Percentiles rank a stretch among this genome's conserved stretches.
These are phyloP conservation scores for Sceloporus tristichus DNA, from an alignment of 2,113 vertebrate species.

Conservation along the genomic window DNA sequence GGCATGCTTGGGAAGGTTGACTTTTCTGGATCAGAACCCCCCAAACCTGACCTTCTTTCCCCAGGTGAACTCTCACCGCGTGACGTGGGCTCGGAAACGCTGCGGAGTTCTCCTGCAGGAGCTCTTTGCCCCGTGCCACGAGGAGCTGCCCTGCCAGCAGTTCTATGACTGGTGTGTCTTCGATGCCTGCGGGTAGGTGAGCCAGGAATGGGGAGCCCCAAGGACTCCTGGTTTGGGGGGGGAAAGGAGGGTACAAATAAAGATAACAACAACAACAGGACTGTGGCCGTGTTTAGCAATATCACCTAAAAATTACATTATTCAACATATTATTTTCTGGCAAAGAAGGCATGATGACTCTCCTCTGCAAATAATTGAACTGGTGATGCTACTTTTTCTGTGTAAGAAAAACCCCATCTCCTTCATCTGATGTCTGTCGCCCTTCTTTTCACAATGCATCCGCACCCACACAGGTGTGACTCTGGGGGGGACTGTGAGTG, in stretches of 20 bases:
- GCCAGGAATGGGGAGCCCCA: background rate
- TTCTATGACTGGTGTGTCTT: conserved; percentile 92
- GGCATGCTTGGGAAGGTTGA: background rate
- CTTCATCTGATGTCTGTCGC: accelerated
- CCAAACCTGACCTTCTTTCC: too few species aligned
- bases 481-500: conserved; percentile 92
- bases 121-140: conserved; percentile 83
- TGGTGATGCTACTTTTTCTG: too few species aligned
- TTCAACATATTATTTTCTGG: too few species aligned
- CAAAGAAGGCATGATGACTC: too few species aligned
- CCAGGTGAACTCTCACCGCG: conserved; percentile 82
- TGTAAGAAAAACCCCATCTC: too few species aligned
- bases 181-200: conserved; percentile 89
- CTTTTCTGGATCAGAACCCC: too few species aligned
- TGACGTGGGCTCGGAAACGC: conserved; percentile 83
- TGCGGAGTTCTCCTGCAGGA: conserved; percentile 82
- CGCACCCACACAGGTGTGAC: conserved; percentile 75
- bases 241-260: too few species aligned
- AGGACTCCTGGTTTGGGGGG: too few species aligned
- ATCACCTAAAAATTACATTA: background rate
- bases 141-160: conserved; percentile 84
- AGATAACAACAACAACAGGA: too few species aligned
- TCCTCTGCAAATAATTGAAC: too few species aligned
- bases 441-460: accelerated
- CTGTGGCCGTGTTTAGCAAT: too few species aligned